Evolutionary conservation across 1,140 invertebrate species (phyloP).

Genomic region (Drosophila virilis): DNA sequence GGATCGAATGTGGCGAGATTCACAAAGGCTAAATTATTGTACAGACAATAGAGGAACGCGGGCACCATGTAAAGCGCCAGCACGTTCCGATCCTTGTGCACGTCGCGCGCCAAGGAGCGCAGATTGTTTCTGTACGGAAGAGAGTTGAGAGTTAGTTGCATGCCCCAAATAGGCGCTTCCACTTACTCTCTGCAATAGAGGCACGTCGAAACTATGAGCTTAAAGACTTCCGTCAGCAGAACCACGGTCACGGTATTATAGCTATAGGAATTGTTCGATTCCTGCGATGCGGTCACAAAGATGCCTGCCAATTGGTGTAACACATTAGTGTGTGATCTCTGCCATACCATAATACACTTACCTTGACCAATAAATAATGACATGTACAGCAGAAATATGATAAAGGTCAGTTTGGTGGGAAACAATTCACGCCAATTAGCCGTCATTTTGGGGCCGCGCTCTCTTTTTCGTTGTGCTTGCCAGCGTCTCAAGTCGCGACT

Average conservation of each 20-base stretch:
- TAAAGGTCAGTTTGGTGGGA: conserved; percentile 90
- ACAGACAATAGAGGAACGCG: conserved; percentile 95
- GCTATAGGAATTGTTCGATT: conserved; percentile 90
- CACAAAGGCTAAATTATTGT: conserved; percentile 97
- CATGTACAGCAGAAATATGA: conserved; percentile 94
- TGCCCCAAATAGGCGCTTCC: neutral
- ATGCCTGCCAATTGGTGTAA: conserved; percentile 88
- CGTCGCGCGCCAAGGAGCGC: conserved; percentile 85
- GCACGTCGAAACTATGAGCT: conserved; percentile 89
- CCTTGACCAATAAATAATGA: conserved; percentile 92
- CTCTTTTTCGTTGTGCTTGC: conserved; percentile 10
- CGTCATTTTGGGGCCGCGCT: conserved; percentile 53
- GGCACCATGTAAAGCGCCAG: conserved; percentile 95
- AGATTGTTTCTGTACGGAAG: conserved; percentile 78
- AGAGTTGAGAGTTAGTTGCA: conserved; percentile 84
- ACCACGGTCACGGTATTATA: conserved; percentile 96
- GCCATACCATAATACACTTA: conserved; percentile 71
- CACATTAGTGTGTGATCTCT: conserved; percentile 18
- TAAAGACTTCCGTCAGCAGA: conserved; percentile 94
- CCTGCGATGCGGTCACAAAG: conserved; percentile 95
- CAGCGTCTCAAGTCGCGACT: conserved; percentile 40
- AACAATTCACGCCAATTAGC: conserved; percentile 90
- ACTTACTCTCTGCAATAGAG: conserved; percentile 90
- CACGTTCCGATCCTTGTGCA: conserved; percentile 87
- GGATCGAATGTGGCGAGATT: conserved; percentile 96